Base-by-base conservation (phyloP, 1,140 invertebrate species). In the Trissolcus basalis region DNA sequence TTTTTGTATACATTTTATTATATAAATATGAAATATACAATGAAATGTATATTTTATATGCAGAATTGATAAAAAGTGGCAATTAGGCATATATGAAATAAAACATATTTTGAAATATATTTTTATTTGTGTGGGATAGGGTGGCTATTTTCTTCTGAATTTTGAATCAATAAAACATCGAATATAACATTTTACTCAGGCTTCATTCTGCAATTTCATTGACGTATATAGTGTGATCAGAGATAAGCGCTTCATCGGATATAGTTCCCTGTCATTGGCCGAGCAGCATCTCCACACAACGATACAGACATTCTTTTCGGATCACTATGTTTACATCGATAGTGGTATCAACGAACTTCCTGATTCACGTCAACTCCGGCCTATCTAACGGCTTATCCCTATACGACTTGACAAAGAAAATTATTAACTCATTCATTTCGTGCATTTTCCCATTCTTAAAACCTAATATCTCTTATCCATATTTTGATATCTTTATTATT, bases 121-220 rank as follows among this genome's bases (percentile, higher is more conserved):
- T 35, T 35, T 6, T n/a, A n/a, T n/a, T n/a, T n/a, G n/a, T n/a
- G n/a, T n/a, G n/a, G n/a, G n/a, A n/a, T n/a, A n/a, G n/a, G n/a
- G n/a, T n/a, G n/a, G n/a, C n/a, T 27, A 27, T 27, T 6, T 27
- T 27, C 19, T 27, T 27, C 19, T 27, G 19, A 27, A 27, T 67
- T 53, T 13, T 59, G 60, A 69, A 69, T 69, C 55, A 69, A 69
- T 69, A 69, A 53, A 49, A 32, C 32, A 39, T 59, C 27, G 54
- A 10, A 9, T 69, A 49, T 49, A 54, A 69, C 53, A 59, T 68
- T 67, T 67, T 43, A 58, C 48, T 67, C 27, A n/a, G 47, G 45
- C 51, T 65, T 65, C 61, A 65, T 39, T 41, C 51, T 15, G 44
- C 61, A 58, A 58, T 67, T 67, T 58, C 41, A 68, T 68, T 68